Conservation (phyloP, 2,888 invertebrate species). For the Scaptomyza flava region DNA sequence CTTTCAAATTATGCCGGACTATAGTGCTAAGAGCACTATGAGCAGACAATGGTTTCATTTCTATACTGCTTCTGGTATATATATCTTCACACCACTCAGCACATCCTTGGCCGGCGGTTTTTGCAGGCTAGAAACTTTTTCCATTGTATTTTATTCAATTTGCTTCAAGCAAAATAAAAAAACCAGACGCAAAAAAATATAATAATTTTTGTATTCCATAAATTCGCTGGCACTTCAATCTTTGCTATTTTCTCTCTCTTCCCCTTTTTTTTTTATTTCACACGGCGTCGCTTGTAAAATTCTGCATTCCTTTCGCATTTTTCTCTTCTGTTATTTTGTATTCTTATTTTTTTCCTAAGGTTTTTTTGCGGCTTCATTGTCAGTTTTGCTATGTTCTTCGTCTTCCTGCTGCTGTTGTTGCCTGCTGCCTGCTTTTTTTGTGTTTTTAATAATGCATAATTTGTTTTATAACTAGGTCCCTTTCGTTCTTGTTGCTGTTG, state of each 20-base stretch:
- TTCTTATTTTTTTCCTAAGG: conserved; percentile 47
- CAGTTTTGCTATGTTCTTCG: conserved; percentile 51
- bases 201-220: conserved; percentile 71
- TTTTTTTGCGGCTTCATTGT: conserved; percentile 75
- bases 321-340: conserved; percentile 20
- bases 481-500: too few species aligned
- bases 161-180: conserved; percentile 52
- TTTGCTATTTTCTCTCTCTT: conserved; percentile 19
- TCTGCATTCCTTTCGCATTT: conserved; percentile 68
- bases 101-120: conserved; percentile 40
- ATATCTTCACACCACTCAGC: conserved; percentile 25
- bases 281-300: conserved; percentile 47
- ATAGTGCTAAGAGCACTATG: conserved; percentile 1
- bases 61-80: background rate
- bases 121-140: conserved; percentile 24
- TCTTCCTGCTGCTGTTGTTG: background rate
- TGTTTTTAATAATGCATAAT: conserved; percentile 78
- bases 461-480: conserved; percentile 70
- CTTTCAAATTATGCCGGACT: conserved; percentile 39
- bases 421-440: conserved; percentile 36
- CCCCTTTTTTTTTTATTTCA: conserved; percentile 54
- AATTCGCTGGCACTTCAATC: conserved; percentile 77
- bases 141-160: conserved; percentile 78
- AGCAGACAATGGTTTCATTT: conserved; percentile 33
- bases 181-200: conserved; percentile 27